These are phyloP conservation scores for Sibirionetta formosa DNA, from an alignment of 2,797 vertebrate species.

Conservation along the genomic window DNA sequence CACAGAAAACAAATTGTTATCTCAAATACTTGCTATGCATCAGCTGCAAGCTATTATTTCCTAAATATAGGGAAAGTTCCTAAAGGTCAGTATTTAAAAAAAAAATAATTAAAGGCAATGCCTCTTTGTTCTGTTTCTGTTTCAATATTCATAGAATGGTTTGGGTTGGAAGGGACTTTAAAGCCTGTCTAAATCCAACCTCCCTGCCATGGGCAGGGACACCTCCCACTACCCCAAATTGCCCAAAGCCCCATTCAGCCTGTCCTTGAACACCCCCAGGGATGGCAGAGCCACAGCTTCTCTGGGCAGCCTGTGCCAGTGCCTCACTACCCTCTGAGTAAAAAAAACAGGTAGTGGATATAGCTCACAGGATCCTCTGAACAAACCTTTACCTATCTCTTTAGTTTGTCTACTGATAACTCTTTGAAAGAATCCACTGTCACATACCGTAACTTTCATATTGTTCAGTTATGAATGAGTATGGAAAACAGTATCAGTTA, in stretches of 20 bases:
- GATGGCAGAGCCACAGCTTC: too few species aligned
- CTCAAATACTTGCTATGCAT: not conserved
- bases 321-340: too few species aligned
- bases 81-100: not conserved
- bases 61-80: not conserved
- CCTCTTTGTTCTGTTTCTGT: not conserved
- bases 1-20: not conserved
- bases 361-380: not conserved
- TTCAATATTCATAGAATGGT: not conserved
- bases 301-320: too few species aligned
- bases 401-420: not conserved
- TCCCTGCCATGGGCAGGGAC: too few species aligned
- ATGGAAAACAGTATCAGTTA: not conserved
- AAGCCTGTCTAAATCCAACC: too few species aligned
- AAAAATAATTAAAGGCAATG: not conserved
- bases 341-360: not conserved
- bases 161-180: too few species aligned
- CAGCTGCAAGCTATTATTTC: not conserved
- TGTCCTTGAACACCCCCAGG: too few species aligned
- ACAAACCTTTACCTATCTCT: not conserved
- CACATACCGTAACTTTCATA: fast-evolving
- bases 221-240: too few species aligned
- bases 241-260: too few species aligned
- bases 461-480: not conserved
- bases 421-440: not conserved